Percentiles rank a stretch among this genome's conserved stretches.
Conservation (phyloP, 2,797 vertebrate genomes). For the Tragopan temminckii region DNA sequence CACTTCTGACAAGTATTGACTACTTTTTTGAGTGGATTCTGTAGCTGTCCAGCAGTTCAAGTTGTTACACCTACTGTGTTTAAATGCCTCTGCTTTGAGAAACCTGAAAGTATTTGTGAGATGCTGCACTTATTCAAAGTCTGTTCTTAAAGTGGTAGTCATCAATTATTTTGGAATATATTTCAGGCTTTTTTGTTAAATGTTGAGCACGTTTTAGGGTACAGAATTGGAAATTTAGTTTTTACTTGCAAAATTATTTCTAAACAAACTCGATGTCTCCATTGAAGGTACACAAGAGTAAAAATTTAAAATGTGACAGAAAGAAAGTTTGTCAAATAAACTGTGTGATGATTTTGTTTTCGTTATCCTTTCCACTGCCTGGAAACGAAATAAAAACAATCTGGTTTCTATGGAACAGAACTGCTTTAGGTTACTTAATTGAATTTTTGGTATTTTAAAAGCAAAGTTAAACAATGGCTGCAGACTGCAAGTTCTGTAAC, state of each 20-base stretch:
- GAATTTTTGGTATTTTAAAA: conserved; percentile 42
- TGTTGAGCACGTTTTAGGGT: neutral
- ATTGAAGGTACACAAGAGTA: neutral
- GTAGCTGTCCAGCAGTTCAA: neutral
- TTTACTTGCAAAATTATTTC: neutral
- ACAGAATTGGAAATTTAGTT: neutral
- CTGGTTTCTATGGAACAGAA: conserved; percentile 51
- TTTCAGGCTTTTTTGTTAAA: neutral
- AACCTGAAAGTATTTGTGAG: neutral
- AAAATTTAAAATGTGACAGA: conserved; percentile 51
- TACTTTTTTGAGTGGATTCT: neutral
- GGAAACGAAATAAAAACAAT: conserved; percentile 59
- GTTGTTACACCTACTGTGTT: neutral
- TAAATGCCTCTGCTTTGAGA: neutral
- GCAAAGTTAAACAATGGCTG: conserved; percentile 23
- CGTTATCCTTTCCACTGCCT: conserved; percentile 41
- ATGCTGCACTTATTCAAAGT: neutral
- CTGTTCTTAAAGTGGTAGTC: neutral
- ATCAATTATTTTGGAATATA: neutral
- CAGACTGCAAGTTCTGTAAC: conserved; percentile 23
- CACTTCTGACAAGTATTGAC: neutral
- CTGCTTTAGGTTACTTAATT: conserved; percentile 56
- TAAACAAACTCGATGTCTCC: neutral
- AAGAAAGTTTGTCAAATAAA: conserved; percentile 54
- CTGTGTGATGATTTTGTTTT: conserved; percentile 56